Base-by-base conservation (phyloP, 2,888 invertebrate species). In the Cremastobaeus sp. region DNA sequence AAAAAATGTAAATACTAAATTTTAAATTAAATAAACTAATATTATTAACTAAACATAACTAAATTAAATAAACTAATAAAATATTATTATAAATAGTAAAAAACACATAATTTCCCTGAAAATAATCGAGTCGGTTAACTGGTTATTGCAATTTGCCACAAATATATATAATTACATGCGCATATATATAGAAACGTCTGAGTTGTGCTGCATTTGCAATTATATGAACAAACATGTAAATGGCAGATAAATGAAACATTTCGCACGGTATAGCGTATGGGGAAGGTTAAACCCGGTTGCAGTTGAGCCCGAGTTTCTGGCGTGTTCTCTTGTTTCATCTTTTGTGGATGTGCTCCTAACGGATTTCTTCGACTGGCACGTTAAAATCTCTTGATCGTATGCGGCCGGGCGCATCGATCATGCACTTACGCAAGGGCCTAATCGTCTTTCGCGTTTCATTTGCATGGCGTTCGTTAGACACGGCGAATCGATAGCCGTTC, bases 371-470 rank as follows among this genome's bases (percentile, higher is more conserved):
- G 20, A 4, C 28, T 15, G 48, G 17, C 34, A 17, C 14, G 39
- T 39, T 66, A 11, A 73, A 73, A 73, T 73, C 73, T 74, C 55
- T 34, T 70, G 74, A 74, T 70, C 65, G 48, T 74, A 74, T 74
- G 74, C 70, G 28, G 43, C 52, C 18, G 17, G 43, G 65, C 65
- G 35, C 60, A 74, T 74, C 74, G 74, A 70, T 70, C 70, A 66
- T 55, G 64, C 39, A 35, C 48, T 59, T 65, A 60, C 50, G 47
- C 32, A 73, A 68, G 9, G 57, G 20, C 62, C n/a, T 15, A 15
- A 45, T 52, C 48, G 3, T 18, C 5, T 17, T 32, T 18, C 60
- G 45, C 11, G 32, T 17, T 30, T 35, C 41, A 30, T 43, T 39
- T n/a, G n/a, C n/a, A n/a, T n/a, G n/a, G n/a, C n/a, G n/a, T n/a